Base-by-base conservation (phyloP, 1,140 invertebrate species). In the Papilio xuthus region DNA sequence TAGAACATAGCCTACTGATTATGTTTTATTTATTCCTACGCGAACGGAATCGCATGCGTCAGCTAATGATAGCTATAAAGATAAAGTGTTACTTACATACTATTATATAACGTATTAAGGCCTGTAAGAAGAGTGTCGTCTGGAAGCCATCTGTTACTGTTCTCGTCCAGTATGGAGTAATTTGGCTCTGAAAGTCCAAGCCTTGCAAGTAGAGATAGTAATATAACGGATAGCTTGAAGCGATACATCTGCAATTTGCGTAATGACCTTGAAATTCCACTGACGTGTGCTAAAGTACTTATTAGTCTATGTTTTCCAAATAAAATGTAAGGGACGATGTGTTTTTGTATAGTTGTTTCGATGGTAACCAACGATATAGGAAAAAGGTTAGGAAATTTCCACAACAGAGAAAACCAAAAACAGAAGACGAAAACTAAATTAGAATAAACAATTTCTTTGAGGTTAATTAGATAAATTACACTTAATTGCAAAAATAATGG, bases 51-150 rank as follows among this genome's bases (percentile, higher is more conserved):
- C n/a, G n/a, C n/a, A n/a, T n/a, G n/a, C n/a, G n/a, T n/a, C n/a
- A n/a, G n/a, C n/a, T n/a, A n/a, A n/a, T n/a, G n/a, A n/a, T n/a
- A n/a, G n/a, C n/a, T n/a, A 37, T 47, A 18, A 47, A 47, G 15
- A 15, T 15, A 47, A 71, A 42, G 42, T 2, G 28, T 18, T 32
- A 75, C 72, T 75, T 53, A 75, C 72, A 75, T 37, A 18, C 72
- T 53, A 53, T 53, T 75, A n/a, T 75, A 75, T 37, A 75, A 28
- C 37, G 72, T 75, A 28, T 75, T 75, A 18, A 75, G 72, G 32
- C 72, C 72, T 2, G 44, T 56, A 26, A 75, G 72, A 2, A 75
- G 15, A 0, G 44, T 56, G 28, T 75, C 72, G 26, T 53, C 47
- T 13, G 72, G 72, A 10, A 75, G 72, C 72, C 72, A 75, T 50